Evolutionary conservation across 2,888 invertebrate genomes (phyloP), one percentile per base, ranked within the genome.

Genomic region (Apodemia zela): DNA sequence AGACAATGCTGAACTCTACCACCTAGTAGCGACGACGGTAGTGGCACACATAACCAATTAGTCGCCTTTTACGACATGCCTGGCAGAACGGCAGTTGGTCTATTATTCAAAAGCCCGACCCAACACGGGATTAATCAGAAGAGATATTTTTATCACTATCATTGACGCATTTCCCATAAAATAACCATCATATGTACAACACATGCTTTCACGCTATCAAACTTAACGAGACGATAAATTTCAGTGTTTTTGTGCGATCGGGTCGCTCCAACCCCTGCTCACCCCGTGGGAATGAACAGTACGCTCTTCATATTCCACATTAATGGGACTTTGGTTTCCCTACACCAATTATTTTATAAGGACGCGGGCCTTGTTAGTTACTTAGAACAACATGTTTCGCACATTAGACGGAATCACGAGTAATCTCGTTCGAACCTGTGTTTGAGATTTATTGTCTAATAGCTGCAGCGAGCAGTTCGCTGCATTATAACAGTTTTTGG

Each of bases 311-410:
- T 54, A 54, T 25, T 54, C 25, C 54, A 21, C 54, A 54, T 54
- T 54, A 54, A 54, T 54, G 54, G 54, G 54, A 13, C 25, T 15
- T 21, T 63, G 63, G 64, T 65, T 66, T 67, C 67, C 68, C 66
- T 66, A 61, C 65, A 66, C 63, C 68, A 69, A 70, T 70, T 68
- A 70, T 68, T 64, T 66, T 63, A 61, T 59, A 62, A 59, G 66
- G 63, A 63, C 66, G 60, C 5, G 15, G n/a, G 25, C 15, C 21
- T 54, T 54, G 54, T 21, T 18, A 25, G 21, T 25, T 54, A 25
- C 54, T 15, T 54, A 54, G 18, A 6, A 54, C 54, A 54, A 21
- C 54, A 21, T 54, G 54, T 54, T 25, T 54, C 18, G 18, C 54
- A 54, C 21, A 21, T 51, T 51, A 51, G 4, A 51, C 18, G 51